Evolutionary conservation across 2,888 invertebrate species (phyloP).

Genomic region (Chironomus riparius): DNA sequence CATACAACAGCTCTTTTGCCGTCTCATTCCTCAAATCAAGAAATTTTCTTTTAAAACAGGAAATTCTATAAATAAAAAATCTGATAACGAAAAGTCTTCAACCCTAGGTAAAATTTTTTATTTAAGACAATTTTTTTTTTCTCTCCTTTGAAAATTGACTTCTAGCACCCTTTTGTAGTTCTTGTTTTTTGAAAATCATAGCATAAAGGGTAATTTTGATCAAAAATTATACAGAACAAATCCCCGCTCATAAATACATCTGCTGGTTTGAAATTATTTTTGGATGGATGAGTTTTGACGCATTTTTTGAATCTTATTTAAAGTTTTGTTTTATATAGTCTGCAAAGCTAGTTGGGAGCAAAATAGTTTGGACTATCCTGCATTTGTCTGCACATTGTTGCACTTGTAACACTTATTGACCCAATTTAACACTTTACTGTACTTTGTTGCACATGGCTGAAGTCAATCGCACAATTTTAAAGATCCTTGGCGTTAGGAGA

Average conservation of each 20-base stretch:
- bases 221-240: not conserved
- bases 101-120: not conserved
- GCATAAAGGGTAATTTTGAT: constrained; percentile 1
- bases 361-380: too few relatives aligned
- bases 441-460: too few relatives aligned
- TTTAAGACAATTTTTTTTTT: not conserved
- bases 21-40: not conserved
- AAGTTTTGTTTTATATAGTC: too few relatives aligned
- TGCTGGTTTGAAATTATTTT: too few relatives aligned
- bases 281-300: too few relatives aligned
- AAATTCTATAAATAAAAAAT: constrained; percentile 13
- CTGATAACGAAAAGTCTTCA: constrained; percentile 7
- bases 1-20: not conserved
- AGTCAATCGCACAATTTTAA: too few relatives aligned
- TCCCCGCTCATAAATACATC: not conserved
- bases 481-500: too few relatives aligned
- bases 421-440: too few relatives aligned
- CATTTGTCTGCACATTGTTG: too few relatives aligned
- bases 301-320: too few relatives aligned
- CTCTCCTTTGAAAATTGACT: not conserved
- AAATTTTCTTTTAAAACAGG: not conserved
- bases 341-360: too few relatives aligned
- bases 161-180: not conserved
- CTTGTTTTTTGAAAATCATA: not conserved
- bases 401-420: too few relatives aligned